Evolutionary conservation across 2,888 invertebrate genomes (phyloP).

Genomic region (Tetanocera ferruginea): DNA sequence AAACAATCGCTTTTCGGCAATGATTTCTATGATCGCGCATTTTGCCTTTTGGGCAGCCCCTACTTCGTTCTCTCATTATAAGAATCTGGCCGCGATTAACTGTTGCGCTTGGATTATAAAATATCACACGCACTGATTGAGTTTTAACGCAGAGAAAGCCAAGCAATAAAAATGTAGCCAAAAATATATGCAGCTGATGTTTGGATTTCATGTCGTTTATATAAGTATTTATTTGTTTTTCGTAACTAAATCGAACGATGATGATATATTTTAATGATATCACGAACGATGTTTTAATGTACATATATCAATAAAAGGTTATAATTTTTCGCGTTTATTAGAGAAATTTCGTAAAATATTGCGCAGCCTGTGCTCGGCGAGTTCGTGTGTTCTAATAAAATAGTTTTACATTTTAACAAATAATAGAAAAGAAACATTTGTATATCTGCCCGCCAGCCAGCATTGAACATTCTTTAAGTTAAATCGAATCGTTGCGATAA

Average conservation of each 20-base stretch:
- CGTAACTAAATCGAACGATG: neutral
- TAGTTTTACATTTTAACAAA: neutral
- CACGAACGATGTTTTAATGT: neutral
- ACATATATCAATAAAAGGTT: no score
- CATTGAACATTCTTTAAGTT: neutral
- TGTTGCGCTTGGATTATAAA: slow-evolving; percentile 53
- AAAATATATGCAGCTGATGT: slow-evolving; percentile 44
- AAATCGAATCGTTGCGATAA: neutral
- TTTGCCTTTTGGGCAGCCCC: slow-evolving; percentile 59
- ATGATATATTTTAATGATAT: neutral
- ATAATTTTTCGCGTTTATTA: neutral
- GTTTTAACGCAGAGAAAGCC: slow-evolving; percentile 43
- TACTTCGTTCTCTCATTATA: slow-evolving; percentile 49
- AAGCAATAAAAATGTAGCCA: slow-evolving; percentile 51
- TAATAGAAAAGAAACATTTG: neutral
- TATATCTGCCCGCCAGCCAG: neutral
- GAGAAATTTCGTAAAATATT: neutral
- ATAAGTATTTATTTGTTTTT: neutral
- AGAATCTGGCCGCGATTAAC: slow-evolving; percentile 59
- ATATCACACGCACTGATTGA: slow-evolving; percentile 56
- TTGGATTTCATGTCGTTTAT: slow-evolving; percentile 48
- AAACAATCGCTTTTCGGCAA: slow-evolving; percentile 60
- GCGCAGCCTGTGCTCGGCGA: neutral
- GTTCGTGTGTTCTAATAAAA: neutral
- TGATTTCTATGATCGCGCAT: slow-evolving; percentile 63